A percentile compares a stretch with the other conserved stretches of the same genome.
These are phyloP conservation scores for chimpanzee (Pan troglodytes) DNA, from an alignment of 2,113 vertebrate species.

Conservation along the genomic window NHGRI_mPanTro3-v2.1_pri NC_072403.2:20533501-20534000, in stretches of 20 bases:
- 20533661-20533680: background rate
- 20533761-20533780: background rate
- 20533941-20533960: background rate
- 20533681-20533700: background rate
- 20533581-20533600: background rate
- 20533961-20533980: background rate
- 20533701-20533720: background rate
- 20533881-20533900: background rate
- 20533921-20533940: background rate
- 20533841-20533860: background rate
- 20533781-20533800: background rate
- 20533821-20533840: background rate
- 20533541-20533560: background rate
- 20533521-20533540: background rate
- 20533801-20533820: background rate
- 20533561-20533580: background rate
- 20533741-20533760: background rate
- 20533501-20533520: background rate
- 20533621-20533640: background rate
- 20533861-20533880: background rate
- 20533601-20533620: background rate
- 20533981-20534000: background rate
- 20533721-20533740: background rate
- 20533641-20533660: background rate
- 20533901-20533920: background rate